These are phyloP conservation scores for Phylloscopus collybita DNA, from an alignment of 2,797 vertebrate species.

Conservation along the genomic window DNA sequence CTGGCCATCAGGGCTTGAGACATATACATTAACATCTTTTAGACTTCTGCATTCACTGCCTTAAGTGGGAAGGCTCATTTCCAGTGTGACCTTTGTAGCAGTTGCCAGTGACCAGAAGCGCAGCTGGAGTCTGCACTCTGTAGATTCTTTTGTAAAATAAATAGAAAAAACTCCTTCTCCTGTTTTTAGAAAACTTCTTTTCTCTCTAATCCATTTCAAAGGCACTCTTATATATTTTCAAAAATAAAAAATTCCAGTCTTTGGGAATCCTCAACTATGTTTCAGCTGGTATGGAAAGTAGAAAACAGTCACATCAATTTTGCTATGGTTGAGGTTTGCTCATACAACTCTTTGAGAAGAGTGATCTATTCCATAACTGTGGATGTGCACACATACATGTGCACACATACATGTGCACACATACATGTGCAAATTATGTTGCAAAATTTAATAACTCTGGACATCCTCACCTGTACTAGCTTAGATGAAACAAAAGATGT, in stretches of 20 bases:
- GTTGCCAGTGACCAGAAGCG: background rate
- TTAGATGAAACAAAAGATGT: background rate
- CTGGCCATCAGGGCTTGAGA: background rate
- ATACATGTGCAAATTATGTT: background rate
- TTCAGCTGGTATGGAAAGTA: background rate
- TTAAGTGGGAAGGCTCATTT: background rate
- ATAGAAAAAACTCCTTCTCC: background rate
- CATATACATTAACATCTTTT: background rate
- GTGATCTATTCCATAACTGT: background rate
- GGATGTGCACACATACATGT: background rate
- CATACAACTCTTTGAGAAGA: background rate
- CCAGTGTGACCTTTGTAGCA: background rate
- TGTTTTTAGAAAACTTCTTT: background rate
- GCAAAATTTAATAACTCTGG: background rate
- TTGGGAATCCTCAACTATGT: background rate
- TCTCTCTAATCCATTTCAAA: background rate
- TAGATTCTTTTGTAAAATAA: background rate
- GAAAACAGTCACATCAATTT: background rate
- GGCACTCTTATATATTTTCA: background rate
- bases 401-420: too few species aligned
- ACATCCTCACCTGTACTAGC: background rate
- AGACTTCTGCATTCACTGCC: background rate
- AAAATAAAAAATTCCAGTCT: rapidly evolving
- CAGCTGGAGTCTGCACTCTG: rapidly evolving
- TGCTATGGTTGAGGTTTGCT: background rate